phyloP scores from a whole-genome alignment of 2,888 invertebrate genomes.

The Caenorhabditis panamensis region DNA sequence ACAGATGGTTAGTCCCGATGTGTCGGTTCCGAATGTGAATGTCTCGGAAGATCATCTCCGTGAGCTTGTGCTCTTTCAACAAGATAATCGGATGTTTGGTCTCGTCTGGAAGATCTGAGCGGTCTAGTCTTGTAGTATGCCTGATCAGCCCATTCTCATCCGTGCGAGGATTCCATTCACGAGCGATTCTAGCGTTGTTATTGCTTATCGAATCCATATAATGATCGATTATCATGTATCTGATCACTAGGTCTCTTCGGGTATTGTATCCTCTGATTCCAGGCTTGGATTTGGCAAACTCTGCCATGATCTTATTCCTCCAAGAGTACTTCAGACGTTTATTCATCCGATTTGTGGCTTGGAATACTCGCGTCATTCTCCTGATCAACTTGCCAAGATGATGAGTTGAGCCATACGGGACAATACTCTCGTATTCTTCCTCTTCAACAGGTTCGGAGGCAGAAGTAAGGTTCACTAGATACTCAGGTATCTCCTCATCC shows the following conservation, averaged over 20 bases:
- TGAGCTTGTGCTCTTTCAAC: slow-evolving; percentile 7
- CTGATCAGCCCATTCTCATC: slow-evolving; percentile 21
- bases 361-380: neutral
- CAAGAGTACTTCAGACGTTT: neutral
- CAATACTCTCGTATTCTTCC: neutral
- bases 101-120: slow-evolving; percentile 1
- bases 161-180: neutral
- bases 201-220: neutral
- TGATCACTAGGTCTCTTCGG: neutral
- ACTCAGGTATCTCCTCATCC: neutral
- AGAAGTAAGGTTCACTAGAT: neutral
- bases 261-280: neutral
- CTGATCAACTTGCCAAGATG: neutral
- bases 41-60: slow-evolving; percentile 17
- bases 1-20: neutral
- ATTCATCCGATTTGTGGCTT: neutral
- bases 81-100: slow-evolving; percentile 15
- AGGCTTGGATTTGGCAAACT: neutral
- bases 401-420: neutral
- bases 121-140: neutral
- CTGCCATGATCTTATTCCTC: neutral
- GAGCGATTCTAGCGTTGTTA: neutral
- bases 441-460: neutral
- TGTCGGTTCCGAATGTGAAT: neutral
- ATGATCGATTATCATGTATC: slow-evolving; percentile 11